Base-by-base conservation (phyloP, 2,888 invertebrate genomes). In the Cataglyphis cursor region DNA sequence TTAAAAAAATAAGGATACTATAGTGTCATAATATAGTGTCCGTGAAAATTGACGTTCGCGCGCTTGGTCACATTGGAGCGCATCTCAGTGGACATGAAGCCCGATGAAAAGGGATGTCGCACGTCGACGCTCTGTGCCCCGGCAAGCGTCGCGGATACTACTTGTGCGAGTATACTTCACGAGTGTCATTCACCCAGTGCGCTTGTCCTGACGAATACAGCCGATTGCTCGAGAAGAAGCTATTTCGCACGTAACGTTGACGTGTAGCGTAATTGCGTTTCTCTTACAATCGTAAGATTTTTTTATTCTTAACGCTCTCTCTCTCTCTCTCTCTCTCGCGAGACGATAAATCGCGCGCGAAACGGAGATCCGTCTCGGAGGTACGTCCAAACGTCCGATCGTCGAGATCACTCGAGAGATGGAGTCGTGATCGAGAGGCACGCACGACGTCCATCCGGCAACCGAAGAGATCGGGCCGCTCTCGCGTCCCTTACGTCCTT, bases 11-110 rank as follows among this genome's bases (percentile, higher is more conserved):
- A 59, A 18, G 66, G 72, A 31, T 70, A 70, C 59, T 57, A 31
- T 31, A 18, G 18, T 54, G 76, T 76, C 70, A 44, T 54, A 28
- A 12, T 44, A 6, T 38, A 57, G 78, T 72, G 78, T 59, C 44
- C 65, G 65, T 64, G 59, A 78, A 44, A 44, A 78, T 59, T 66
- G 41, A 76, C 64, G 51, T 21, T 65, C 31, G 73, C 41, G 70
- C 70, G 65, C 62, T 54, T 24, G 18, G 18, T 78, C 78, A 78
- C 73, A 74, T 81, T 74, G 84, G 84, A 85, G 83, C 59, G 38
- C 28, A 54, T 31, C 41, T 24, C 81, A 66, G 81, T 76, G 65
- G 54, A 76, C 31, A 82, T 76, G 44, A 76, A 24, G 51, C 54
- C 24, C 41, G 57, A n/a, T 51, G 48, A 51, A 6, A 51, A 8